Evolutionary conservation across 2,888 invertebrate species (phyloP).

Genomic region (Steinernema hermaphroditum): DNA sequence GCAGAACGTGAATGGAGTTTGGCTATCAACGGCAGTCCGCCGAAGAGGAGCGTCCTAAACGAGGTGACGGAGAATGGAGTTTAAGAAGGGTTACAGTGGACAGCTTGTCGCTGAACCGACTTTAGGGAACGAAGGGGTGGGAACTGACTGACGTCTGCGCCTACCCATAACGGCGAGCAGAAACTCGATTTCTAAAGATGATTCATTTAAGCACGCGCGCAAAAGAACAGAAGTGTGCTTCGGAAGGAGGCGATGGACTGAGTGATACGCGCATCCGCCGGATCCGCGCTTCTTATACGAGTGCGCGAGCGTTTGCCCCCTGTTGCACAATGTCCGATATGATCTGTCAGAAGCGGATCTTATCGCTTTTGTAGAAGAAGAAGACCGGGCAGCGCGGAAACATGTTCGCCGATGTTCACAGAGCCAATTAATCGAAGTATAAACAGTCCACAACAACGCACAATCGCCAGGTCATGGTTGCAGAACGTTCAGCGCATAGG

Average conservation of each 20-base stretch:
- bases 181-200: slow-evolving; percentile 27
- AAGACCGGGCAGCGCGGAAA: slow-evolving; percentile 21
- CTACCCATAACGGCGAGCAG: slow-evolving; percentile 13
- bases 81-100: slow-evolving; percentile 19
- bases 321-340: slow-evolving; percentile 29
- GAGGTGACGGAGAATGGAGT: neutral
- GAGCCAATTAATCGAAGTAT: slow-evolving; percentile 20
- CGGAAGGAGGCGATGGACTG: neutral
- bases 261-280: neutral
- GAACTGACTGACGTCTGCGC: slow-evolving; percentile 12
- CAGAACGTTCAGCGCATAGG: neutral
- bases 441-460: neutral
- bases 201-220: slow-evolving; percentile 15
- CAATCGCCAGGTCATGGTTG: neutral
- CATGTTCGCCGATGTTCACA: slow-evolving; percentile 24
- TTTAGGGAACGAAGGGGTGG: slow-evolving; percentile 23
- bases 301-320: slow-evolving; percentile 3
- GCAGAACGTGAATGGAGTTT: slow-evolving; percentile 16
- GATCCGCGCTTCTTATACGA: neutral
- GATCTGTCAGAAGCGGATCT: slow-evolving; percentile 29
- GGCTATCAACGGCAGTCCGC: slow-evolving; percentile 23
- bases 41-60: slow-evolving; percentile 17
- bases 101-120: slow-evolving; percentile 12
- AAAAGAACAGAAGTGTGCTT: neutral
- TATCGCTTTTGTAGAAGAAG: slow-evolving; percentile 7